phyloP scores from a whole-genome alignment of 2,888 invertebrate genomes.

The Hypomecis punctinalis region DNA sequence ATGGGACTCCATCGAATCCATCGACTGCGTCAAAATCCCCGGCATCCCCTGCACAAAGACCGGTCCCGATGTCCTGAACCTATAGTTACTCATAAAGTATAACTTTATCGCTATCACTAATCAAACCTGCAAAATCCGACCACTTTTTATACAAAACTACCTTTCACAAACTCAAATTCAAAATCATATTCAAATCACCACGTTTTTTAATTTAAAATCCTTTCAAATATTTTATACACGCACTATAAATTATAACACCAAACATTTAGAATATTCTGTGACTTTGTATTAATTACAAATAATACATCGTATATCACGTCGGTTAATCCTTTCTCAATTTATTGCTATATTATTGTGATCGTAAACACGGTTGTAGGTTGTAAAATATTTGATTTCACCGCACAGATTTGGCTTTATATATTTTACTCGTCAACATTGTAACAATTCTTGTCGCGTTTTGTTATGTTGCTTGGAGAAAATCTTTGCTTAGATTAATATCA shows the following conservation, averaged over 20 bases:
- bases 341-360: conserved; percentile 25
- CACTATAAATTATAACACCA: conserved; percentile 30
- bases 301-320: conserved; percentile 29
- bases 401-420: background rate
- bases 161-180: conserved; percentile 3
- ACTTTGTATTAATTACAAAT: conserved; percentile 35
- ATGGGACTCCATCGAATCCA: conserved; percentile 87
- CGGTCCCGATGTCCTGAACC: conserved; percentile 87
- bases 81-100: too few species aligned
- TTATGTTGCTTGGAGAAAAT: background rate
- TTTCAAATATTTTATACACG: conserved; percentile 29
- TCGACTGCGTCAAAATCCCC: conserved; percentile 85
- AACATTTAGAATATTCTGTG: conserved; percentile 29
- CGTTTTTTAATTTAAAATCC: conserved; percentile 29
- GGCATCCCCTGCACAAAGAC: conserved; percentile 87
- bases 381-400: conserved; percentile 27
- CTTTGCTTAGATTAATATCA: too few species aligned
- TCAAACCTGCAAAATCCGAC: too few species aligned
- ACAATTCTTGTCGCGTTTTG: background rate
- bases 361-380: conserved; percentile 20
- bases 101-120: too few species aligned
- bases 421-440: conserved; percentile 1
- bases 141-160: background rate
- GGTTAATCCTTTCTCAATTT: conserved; percentile 32
- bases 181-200: conserved; percentile 4